Evolutionary conservation across 2,888 invertebrate species (phyloP).

Genomic region (Nephrotoma appendiculata): DNA sequence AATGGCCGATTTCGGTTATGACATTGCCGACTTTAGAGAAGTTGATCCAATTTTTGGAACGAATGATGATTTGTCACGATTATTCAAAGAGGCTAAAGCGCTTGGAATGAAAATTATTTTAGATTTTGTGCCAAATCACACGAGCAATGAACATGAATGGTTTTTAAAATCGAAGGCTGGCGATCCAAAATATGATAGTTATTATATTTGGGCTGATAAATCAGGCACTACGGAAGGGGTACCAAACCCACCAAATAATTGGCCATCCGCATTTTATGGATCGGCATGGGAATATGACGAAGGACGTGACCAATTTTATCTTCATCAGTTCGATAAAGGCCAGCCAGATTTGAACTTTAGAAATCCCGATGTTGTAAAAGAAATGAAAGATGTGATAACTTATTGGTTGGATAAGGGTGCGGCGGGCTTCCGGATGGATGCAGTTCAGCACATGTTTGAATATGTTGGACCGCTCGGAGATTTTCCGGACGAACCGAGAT

Average conservation of each 20-base stretch:
- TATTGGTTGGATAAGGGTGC: conserved; percentile 65
- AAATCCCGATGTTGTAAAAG: conserved; percentile 48
- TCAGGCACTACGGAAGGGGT: conserved; percentile 22
- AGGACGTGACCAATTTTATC: conserved; percentile 46
- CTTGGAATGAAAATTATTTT: conserved; percentile 43
- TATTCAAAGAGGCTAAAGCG: conserved; percentile 23
- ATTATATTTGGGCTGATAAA: conserved; percentile 58
- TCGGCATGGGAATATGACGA: conserved; percentile 55
- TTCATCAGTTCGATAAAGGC: conserved; percentile 43
- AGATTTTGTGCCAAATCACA: conserved; percentile 62
- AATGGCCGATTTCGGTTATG: conserved; percentile 46
- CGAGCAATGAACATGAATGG: conserved; percentile 73
- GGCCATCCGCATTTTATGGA: conserved; percentile 42
- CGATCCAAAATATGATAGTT: conserved; percentile 50
- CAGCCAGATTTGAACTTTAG: conserved; percentile 73
- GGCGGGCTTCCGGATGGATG: conserved; percentile 61
- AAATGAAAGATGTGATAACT: conserved; percentile 45
- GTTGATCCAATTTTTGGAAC: conserved; percentile 40
- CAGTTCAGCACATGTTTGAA: conserved; percentile 43
- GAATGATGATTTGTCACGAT: conserved; percentile 35
- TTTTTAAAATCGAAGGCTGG: conserved; percentile 54
- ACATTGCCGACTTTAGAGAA: conserved; percentile 38
- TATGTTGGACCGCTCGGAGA: conserved; percentile 37
- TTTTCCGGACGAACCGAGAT: conserved; percentile 37
- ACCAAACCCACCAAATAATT: conserved; percentile 52